Conservation (phyloP, 1,140 invertebrate species). For the Acromyrmex echinatior region DNA sequence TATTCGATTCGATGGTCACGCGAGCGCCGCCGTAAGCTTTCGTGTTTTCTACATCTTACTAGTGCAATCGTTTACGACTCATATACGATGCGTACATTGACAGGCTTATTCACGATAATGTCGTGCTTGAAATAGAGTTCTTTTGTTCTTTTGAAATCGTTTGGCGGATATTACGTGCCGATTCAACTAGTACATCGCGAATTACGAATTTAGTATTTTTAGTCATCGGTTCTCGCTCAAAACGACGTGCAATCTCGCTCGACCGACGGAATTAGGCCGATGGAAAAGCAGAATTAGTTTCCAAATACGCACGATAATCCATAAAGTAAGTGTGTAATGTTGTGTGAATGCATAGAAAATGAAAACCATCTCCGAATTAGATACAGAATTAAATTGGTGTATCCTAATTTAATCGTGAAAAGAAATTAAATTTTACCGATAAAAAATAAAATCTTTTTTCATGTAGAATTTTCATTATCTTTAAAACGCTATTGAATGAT, state of each 20-base stretch:
- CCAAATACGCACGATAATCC: not conserved
- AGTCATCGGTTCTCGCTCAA: slow-evolving; percentile 17
- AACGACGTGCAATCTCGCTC: slow-evolving; percentile 35
- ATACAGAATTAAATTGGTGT: not conserved
- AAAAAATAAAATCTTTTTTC: not conserved
- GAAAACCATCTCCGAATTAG: not conserved
- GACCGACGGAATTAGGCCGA: not conserved
- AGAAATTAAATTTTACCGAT: slow-evolving; percentile 4
- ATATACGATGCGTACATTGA: slow-evolving; percentile 11
- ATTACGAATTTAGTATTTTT: slow-evolving; percentile 43
- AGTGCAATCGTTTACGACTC: slow-evolving; percentile 31
- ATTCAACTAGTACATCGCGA: slow-evolving; percentile 26
- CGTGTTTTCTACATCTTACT: not conserved
- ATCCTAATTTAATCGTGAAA: not conserved
- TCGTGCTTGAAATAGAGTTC: not conserved
- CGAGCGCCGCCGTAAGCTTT: not conserved
- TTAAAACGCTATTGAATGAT: too few species aligned
- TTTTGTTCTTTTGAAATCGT: slow-evolving; percentile 29
- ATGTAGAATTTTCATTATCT: too few species aligned
- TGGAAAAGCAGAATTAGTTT: slow-evolving; percentile 29
- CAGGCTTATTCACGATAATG: slow-evolving; percentile 28
- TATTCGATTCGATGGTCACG: not conserved
- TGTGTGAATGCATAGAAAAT: slow-evolving; percentile 2
- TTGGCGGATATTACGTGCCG: slow-evolving; percentile 50
- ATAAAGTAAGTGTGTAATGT: slow-evolving; percentile 15